Base-by-base conservation (phyloP, 1,140 invertebrate genomes). In the Drosophila lini region DNA sequence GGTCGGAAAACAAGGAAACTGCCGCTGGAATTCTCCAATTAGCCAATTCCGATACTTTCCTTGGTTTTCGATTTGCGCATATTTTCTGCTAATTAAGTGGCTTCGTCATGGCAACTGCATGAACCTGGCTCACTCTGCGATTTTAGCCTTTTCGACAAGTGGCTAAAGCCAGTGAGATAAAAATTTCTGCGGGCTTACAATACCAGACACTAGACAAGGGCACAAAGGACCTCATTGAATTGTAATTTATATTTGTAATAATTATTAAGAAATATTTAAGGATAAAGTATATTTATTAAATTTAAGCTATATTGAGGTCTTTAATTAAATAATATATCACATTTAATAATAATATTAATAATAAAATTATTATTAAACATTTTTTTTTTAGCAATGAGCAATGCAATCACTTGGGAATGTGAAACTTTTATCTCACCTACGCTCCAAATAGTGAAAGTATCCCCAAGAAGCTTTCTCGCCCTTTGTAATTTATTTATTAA, bases 401-500 rank as follows among this genome's bases (percentile, higher is more conserved):
- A n/a, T 32, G 38, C 55, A 63, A 42, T 61, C 52, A 15, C 3
- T 55, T 22, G 38, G 19, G 56, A 61, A 25, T 42, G 42, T 10
- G 15, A 7, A 32, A 40, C 44, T 65, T 64, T 36, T 25, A 22
- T 65, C 62, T 67, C 64, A 40, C 61, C 61, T 34, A 9, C 41
- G 42, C 13, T 32, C 16, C 28, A 19, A 63, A 41, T 32, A 60
- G 55, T 60, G 11, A 58, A 60, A 60, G 38, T 60, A 42, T 42
- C 34, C 55, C 28, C 36, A 13, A 41, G 36, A 41, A 60, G 36
- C 61, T 61, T 34, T 61, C 28, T 64, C 61, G 61, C 38, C 56
- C 11, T 16, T 34, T 16, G 62, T 77, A 73, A 84, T 84, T 77
- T 84, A 84, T 83, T 80, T 84, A 83, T 83, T 84, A 84, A 83